Base-by-base conservation (phyloP, 2,797 vertebrate species). In the Hoplostethus mediterraneus region DNA sequence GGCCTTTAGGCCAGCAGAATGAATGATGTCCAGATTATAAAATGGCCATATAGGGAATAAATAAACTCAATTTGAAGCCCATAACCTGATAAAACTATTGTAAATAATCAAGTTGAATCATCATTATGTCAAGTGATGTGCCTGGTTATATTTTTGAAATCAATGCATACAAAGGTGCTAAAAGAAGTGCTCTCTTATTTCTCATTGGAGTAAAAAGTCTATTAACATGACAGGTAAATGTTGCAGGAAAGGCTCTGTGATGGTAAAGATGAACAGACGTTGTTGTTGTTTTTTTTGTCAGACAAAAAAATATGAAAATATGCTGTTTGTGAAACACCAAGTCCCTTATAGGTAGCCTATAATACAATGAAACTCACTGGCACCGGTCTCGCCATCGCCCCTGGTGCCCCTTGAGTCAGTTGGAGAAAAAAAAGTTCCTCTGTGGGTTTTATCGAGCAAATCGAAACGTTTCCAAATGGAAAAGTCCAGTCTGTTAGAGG, bases 281-380 rank as follows among this genome's bases (percentile, higher is more conserved):
- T 11, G 10, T 33, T 56, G 21, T 25, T 51, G 51, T 47, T 30
- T 9, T 1, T 6, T 66, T 33, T 65, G 57, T 67, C 61, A 72
- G 13, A 67, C 60, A 67, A 77, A 52, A 28, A 67, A 60, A 63
- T 86, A 87, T 63, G 77, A 85, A 87, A 85, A 87, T 88, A 86
- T 21, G 80, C 55, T 77, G 45, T 72, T 77, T 30, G 3, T 75
- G 54, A 85, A 85, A 78, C 54, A 72, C 52, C 12, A 25, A 44
- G 60, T 84, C 72, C 42, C 53, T 73, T 38, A 44, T 6, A 58
- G 44, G 53, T 52, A 6, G 31, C 66, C 9, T 60, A 65, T 55
- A 55, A 56, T 65, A 70, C 55, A 72, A 30, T 48, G n/a, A 11
- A 67, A 14, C 40, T 67, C 53, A 31, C n/a, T 57, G 14, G 8